Evolutionary conservation across 2,888 invertebrate species (phyloP).

Genomic region (Drosophila prostipennis): DNA sequence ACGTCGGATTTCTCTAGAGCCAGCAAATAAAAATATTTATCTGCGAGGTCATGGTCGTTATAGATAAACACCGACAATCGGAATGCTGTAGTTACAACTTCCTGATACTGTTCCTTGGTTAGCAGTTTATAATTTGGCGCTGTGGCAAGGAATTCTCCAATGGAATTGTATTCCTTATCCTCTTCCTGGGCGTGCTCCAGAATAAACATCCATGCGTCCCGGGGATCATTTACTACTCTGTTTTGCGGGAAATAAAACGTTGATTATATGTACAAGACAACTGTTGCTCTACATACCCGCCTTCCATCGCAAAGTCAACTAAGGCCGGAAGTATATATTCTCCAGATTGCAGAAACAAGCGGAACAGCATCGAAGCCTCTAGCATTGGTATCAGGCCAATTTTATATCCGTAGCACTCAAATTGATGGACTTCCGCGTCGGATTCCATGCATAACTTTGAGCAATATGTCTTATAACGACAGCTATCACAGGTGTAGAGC

Average conservation of each 20-base stretch:
- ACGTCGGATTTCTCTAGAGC: slow-evolving; percentile 32
- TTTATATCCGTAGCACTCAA: slow-evolving; percentile 49
- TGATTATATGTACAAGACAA: background rate
- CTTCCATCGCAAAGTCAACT: background rate
- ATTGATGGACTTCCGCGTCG: slow-evolving; percentile 32
- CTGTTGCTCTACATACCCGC: slow-evolving; percentile 26
- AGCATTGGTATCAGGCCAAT: slow-evolving; percentile 50
- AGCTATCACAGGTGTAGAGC: slow-evolving; percentile 49
- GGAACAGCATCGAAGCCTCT: slow-evolving; percentile 38
- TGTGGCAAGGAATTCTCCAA: slow-evolving; percentile 30
- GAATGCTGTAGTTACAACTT: slow-evolving; percentile 39
- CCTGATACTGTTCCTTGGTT: slow-evolving; percentile 21
- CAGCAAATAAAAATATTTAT: slow-evolving; percentile 32
- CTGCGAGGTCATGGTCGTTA: slow-evolving; percentile 30
- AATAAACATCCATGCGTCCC: slow-evolving; percentile 43
- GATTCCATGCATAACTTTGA: slow-evolving; percentile 32
- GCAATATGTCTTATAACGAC: slow-evolving; percentile 56
- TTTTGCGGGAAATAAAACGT: background rate
- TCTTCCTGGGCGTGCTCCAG: slow-evolving; percentile 19
- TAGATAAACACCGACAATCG: slow-evolving; percentile 53
- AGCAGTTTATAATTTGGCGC: slow-evolving; percentile 30
- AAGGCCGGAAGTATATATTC: slow-evolving; percentile 31
- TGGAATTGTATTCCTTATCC: background rate
- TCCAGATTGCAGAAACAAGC: slow-evolving; percentile 33
- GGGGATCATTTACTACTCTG: slow-evolving; percentile 34